These are phyloP conservation scores for Euleptes europaea DNA, from an alignment of 2,113 vertebrate species.

Conservation along the genomic window DNA sequence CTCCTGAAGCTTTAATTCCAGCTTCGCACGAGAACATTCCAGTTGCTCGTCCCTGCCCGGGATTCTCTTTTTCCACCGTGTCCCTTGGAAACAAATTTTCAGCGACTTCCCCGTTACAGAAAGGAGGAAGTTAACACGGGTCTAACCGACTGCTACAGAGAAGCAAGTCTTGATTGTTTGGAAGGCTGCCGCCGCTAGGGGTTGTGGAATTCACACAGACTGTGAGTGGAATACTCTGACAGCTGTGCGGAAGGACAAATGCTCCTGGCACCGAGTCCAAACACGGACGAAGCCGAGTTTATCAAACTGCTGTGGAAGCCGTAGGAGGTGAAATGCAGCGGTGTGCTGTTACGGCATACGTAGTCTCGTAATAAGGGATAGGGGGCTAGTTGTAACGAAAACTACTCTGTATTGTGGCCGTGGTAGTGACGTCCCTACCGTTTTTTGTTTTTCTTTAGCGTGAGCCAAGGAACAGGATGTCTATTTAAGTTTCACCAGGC, in stretches of 20 bases:
- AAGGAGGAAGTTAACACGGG: background rate
- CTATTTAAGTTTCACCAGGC: background rate
- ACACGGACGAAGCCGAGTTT: background rate
- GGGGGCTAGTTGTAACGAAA: background rate
- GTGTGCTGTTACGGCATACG: slow-evolving; percentile 5
- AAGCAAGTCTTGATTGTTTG: background rate
- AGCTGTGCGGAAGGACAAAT: background rate
- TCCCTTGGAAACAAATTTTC: background rate
- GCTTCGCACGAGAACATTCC: background rate
- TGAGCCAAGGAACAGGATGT: background rate
- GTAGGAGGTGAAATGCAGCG: background rate
- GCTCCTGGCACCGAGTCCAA: background rate
- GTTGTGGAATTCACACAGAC: background rate
- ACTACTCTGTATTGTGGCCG: background rate
- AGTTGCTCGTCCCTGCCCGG: background rate
- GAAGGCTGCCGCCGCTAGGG: background rate
- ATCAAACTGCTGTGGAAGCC: background rate
- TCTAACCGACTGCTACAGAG: background rate
- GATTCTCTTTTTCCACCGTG: background rate
- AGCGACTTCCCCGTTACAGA: background rate
- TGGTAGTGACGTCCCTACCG: background rate
- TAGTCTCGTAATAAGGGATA: background rate
- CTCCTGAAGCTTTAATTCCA: background rate
- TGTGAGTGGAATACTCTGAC: background rate
- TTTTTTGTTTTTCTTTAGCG: background rate